phyloP scores from a whole-genome alignment of 2,797 vertebrate species.

The Falco columbarius region DNA sequence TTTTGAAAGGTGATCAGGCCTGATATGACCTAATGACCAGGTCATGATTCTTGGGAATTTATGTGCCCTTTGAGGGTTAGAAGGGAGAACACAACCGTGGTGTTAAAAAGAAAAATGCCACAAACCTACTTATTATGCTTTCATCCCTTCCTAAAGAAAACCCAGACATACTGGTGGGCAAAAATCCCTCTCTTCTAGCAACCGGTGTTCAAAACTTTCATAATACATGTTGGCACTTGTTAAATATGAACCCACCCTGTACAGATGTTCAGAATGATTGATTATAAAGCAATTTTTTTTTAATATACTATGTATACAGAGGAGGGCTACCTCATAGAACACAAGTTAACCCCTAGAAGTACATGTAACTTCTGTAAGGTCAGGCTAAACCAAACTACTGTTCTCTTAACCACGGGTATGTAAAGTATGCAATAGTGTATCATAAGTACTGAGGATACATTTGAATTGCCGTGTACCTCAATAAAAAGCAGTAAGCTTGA shows the following conservation, averaged over 20 bases:
- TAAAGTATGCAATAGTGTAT: neutral
- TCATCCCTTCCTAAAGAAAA: neutral
- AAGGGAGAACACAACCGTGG: neutral
- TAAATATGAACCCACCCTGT: neutral
- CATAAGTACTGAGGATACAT: neutral
- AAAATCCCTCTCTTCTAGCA: neutral
- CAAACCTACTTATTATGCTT: neutral
- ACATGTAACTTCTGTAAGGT: neutral
- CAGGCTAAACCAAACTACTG: neutral
- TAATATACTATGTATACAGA: neutral
- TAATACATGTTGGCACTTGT: neutral
- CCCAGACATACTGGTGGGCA: neutral
- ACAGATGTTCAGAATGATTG: neutral
- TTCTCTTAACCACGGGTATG: neutral
- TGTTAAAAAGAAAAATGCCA: neutral
- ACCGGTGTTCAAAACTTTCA: neutral
- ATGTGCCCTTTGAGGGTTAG: neutral
- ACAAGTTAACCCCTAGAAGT: neutral
- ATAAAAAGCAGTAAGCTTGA: neutral
- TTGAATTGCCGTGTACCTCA: neutral
- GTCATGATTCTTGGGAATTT: neutral
- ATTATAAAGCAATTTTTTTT: neutral
- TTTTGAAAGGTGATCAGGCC: neutral
- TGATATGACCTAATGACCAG: accelerated
- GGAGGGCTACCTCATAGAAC: neutral